A percentile compares a stretch with the other conserved stretches of the same genome.
Conservation (phyloP, 1,140 invertebrate species). For the Chrysoperla carnea region DNA sequence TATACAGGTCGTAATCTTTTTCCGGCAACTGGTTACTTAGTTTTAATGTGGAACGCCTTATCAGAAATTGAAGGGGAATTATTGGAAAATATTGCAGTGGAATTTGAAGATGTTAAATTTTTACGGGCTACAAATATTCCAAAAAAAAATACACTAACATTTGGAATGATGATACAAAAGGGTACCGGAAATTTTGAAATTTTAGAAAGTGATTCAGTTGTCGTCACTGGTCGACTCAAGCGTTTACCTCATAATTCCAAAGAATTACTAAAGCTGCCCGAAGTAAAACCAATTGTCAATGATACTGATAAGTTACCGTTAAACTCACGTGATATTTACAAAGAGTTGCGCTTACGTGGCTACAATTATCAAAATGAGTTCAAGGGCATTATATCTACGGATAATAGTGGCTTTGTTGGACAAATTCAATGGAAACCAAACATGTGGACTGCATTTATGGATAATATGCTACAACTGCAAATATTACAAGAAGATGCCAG, state of each 20-base stretch:
- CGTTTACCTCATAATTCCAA: neutral
- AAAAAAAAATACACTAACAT: slow-evolving; percentile 46
- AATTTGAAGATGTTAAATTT: no score
- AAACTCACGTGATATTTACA: slow-evolving; percentile 68
- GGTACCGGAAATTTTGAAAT: slow-evolving; percentile 66
- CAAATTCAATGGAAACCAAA: slow-evolving; percentile 38
- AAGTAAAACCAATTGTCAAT: slow-evolving; percentile 19
- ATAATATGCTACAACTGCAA: slow-evolving; percentile 79
- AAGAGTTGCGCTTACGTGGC: slow-evolving; percentile 75
- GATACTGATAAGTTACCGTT: slow-evolving; percentile 23
- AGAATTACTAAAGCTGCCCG: slow-evolving; percentile 19
- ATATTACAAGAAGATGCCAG: slow-evolving; percentile 57
- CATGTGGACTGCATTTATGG: slow-evolving; percentile 89
- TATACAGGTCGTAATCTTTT: slow-evolving; percentile 65
- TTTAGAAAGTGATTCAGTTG: neutral
- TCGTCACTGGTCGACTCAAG: neutral
- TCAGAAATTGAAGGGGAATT: slow-evolving; percentile 51
- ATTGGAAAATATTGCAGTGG: slow-evolving; percentile 11
- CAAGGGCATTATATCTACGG: neutral
- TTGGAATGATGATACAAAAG: slow-evolving; percentile 67
- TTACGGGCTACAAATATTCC: slow-evolving; percentile 60
- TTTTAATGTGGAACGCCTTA: slow-evolving; percentile 76
- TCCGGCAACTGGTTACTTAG: slow-evolving; percentile 76
- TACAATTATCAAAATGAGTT: slow-evolving; percentile 57
- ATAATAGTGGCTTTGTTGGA: slow-evolving; percentile 18